Evolutionary conservation across 2,113 vertebrate genomes (phyloP).

Genomic region (Brienomyrus brachyistius): DNA sequence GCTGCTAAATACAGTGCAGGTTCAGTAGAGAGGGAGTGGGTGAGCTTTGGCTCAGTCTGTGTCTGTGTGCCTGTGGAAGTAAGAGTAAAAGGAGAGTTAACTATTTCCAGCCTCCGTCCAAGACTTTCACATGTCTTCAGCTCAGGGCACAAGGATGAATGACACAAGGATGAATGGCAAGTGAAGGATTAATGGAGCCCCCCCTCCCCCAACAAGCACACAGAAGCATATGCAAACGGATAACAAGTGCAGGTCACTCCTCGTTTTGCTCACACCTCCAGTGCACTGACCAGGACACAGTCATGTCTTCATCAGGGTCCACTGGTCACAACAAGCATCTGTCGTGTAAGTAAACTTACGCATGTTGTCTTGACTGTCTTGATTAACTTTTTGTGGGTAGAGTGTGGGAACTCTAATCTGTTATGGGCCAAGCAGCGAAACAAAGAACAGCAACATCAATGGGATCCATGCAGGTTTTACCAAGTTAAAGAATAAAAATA

Average conservation of each 20-base stretch:
- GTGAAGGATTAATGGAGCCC: constrained; percentile 26
- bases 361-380: background rate
- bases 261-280: background rate
- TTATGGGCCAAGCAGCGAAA: background rate
- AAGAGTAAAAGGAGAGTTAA: background rate
- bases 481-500: constrained; percentile 3
- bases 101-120: background rate
- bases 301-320: constrained; percentile 56
- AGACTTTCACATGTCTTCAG: constrained; percentile 23
- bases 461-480: background rate
- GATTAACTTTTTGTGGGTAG: background rate
- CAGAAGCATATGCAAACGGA: constrained; percentile 22
- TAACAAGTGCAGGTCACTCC: background rate
- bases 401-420: background rate
- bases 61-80: background rate
- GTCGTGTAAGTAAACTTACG: constrained; percentile 47
- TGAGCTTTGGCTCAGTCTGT: background rate
- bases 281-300: constrained; percentile 29
- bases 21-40: constrained; percentile 32
- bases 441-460: background rate
- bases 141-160: constrained; percentile 33
- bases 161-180: constrained; percentile 44
- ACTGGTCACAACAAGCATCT: constrained; percentile 54
- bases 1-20: constrained; percentile 33
- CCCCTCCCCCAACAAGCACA: constrained; percentile 20